Evolutionary conservation across 2,113 vertebrate species (phyloP), one percentile per base, ranked within the genome.

Genomic region (Alaudala cheleensis): DNA sequence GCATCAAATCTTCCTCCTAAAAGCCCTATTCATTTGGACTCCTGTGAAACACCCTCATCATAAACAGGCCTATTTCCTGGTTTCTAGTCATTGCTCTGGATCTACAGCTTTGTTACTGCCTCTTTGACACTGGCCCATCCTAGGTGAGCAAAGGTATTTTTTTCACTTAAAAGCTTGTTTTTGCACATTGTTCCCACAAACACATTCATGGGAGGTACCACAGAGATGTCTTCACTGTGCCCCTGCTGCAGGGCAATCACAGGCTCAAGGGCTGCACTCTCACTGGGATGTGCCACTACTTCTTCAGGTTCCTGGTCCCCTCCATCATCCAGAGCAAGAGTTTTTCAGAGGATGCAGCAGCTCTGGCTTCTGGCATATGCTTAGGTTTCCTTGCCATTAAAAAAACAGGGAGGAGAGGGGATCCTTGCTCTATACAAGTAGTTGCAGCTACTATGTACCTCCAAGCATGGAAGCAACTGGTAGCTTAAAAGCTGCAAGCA

Each of bases 61-160:
- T 9, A 61, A 37, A 29, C 12, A 78, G n/a, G 20, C 14, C 56
- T 15, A 19, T 54, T 60, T 40, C 29, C 39, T 0, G 0, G 33
- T 8, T 70, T 34, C 39, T 23, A 64, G 40, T 24, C 0, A 0
- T 22, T n/a, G 22, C 31, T 24, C 54, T 69, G 39, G 13, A 39
- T 12, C 14, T 22, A 45, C 33, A 34, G 21, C 21, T 58, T 69
- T 78, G 14, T 19, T 54, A 47, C 17, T n/a, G 19, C 20, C 47
- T 81, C 37, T 70, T 34, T 28, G 31, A 31, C 34, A 54, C 6
- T 56, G 33, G 12, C 17, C 21, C 13, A 34, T 24, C 22, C 24
- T 0, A 1, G 26, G 10, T 31, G 17, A 54, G 47, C 2, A 57
- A 8, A 51, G 8, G 5, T 44, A 1, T 42, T 69, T 73, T 69